Conservation (phyloP, 2,113 vertebrate genomes). For the Shinisaurus crocodilurus region DNA sequence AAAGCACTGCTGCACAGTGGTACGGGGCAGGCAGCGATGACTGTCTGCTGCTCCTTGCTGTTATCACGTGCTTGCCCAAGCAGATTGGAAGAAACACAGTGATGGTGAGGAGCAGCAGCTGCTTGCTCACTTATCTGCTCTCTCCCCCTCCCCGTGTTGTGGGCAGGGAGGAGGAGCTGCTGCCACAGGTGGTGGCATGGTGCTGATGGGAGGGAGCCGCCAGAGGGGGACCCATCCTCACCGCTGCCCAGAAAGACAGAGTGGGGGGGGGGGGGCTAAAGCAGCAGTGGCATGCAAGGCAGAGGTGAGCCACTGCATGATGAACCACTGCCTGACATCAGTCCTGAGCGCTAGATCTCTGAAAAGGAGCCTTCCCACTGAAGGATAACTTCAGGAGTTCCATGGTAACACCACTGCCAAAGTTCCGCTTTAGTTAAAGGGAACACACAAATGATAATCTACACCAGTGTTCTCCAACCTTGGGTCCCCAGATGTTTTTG, state of each 20-base stretch:
- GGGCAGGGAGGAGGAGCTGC: background rate
- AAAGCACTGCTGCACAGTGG: background rate
- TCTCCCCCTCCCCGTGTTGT: background rate
- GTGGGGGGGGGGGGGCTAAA: background rate
- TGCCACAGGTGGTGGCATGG: background rate
- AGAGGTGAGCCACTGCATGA: too few species aligned
- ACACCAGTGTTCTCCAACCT: too few species aligned
- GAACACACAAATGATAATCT: background rate
- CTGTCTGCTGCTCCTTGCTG: background rate
- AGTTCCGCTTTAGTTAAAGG: background rate
- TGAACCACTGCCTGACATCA: too few species aligned
- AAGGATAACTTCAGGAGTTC: background rate
- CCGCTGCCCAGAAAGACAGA: background rate
- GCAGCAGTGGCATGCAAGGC: background rate
- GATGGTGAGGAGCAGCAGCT: background rate
- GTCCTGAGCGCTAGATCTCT: too few species aligned
- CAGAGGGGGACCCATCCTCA: background rate
- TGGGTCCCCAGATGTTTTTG: too few species aligned
- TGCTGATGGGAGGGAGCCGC: background rate
- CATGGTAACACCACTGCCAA: background rate
- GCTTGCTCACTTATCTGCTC: background rate
- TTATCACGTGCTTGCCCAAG: background rate
- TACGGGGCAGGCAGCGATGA: background rate
- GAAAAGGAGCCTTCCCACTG: background rate
- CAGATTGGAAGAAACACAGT: background rate